Base-by-base conservation (phyloP, 2,113 vertebrate species). In the Nanorana parkeri region DNA sequence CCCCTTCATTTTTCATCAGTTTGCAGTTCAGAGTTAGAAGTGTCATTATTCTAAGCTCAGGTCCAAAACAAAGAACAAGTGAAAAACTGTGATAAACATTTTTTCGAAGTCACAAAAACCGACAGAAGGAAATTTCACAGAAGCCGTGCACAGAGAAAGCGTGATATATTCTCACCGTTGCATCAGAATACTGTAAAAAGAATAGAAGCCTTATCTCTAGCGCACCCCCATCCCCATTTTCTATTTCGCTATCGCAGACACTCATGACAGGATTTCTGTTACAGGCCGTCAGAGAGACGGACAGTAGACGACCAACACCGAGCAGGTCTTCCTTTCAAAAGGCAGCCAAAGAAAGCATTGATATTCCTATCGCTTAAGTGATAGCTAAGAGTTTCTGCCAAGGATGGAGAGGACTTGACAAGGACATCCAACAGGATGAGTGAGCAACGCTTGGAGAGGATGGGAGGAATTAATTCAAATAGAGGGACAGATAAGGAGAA, bases 361-460 rank as follows among this genome's bases (percentile, higher is more conserved):
- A 75, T 82, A 82, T 82, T 82, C 80, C 77, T 74, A 67, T 79
- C 83, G 51, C 41, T 80, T 19, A 17, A 72, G 63, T 67, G 68
- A 80, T 60, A 68, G 69, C 68, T 69, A 26, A 52, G 55, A 80
- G 58, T n/a, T 61, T 72, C 60, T 78, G 83, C 68, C 83, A 75
- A 80, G 61, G 51, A 73, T 61, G 28, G 54, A 68, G 26, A 84
- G 68, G 63, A 60, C 52, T 71, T 74, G 83, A 84, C 83, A 84
- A 80, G 63, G 80, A 82, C 71, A 64, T 82, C 80, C 80, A 82
- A 58, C 63, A 51, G 63, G 55, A 75, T 75, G 71, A 82, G 69
- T 67, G 80, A 82, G 72, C 80, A 51, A 52, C 74, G 26, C 69
- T 63, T 36, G 52, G 54, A 67, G 60, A 36, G 51, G 83, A 32